Evolutionary conservation across 2,113 vertebrate species (phyloP), one percentile per base, ranked within the genome.

Genomic region (Gymnobelideus leadbeateri): DNA sequence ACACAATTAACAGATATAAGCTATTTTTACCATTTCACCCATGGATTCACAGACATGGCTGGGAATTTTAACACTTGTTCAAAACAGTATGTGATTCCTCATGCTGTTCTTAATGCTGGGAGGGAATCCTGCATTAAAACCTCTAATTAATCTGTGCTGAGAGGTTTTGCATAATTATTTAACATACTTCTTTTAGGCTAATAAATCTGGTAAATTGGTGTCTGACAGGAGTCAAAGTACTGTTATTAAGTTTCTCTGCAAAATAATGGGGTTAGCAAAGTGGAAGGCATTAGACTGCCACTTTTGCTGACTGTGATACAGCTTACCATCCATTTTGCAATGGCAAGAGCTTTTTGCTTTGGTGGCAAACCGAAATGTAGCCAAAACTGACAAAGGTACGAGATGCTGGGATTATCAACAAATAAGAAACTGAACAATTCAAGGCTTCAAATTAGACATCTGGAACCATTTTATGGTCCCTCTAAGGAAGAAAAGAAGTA

Each of bases 61-160:
- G 95, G 97, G 90, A 98, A 97, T 96, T 97, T 98, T 98, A 94
- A 97, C 92, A 94, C 96, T 98, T 98, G 94, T 98, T 97, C 92
- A 95, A 84, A 97, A 98, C 92, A 97, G 93, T 93, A 94, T 98
- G 96, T 93, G 93, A 98, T 96, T 98, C 95, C 94, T 97, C 91
- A 90, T 90, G 68, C 91, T 96, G 91, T 94, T 96, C 95, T 95
- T 93, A 92, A 52, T 47, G 46, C 26, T 96, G 91, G 46, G 28
- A 98, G 92, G 94, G 91, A 98, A 97, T 97, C 92, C 93, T 97
- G 92, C 55, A 90, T 89, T 96, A 97, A 96, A 95, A 94, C 89
- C 77, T 98, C 90, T 14, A 24, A 97, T 96, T 98, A 92, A 98
- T 97, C 96, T 96, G 47, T 51, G 90, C 92, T 68, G 55, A 98